Evolutionary conservation across 2,797 vertebrate species (phyloP).

Genomic region (Zalophus californianus): DNA sequence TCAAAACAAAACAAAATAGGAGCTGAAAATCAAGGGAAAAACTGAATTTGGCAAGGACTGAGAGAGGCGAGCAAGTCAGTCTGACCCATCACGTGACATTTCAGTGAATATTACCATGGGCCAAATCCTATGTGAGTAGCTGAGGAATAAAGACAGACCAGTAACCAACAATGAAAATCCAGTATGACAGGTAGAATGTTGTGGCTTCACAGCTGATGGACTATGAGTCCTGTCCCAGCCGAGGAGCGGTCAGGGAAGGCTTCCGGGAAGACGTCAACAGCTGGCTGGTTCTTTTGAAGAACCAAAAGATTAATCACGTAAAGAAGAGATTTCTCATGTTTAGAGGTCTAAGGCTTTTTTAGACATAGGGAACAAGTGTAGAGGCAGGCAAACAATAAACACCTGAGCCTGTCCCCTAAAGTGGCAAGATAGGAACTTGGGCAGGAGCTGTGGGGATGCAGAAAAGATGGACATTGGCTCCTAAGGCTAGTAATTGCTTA

Average conservation of each 20-base stretch:
- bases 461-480: background rate
- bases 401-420: background rate
- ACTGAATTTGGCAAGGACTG: background rate
- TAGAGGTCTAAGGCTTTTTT: background rate
- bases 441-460: background rate
- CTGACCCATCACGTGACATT: background rate
- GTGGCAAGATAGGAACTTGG: background rate
- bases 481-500: background rate
- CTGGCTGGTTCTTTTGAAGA: background rate
- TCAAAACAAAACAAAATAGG: background rate
- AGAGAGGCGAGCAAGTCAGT: background rate
- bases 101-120: background rate
- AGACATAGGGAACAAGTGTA: background rate
- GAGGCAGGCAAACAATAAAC: background rate
- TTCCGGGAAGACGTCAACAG: background rate
- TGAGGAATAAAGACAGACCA: background rate
- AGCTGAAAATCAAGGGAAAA: constrained; percentile 37
- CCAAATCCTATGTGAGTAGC: background rate
- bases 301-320: background rate
- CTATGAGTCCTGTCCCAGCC: background rate
- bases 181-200: background rate
- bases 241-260: background rate
- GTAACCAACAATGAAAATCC: background rate
- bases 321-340: background rate
- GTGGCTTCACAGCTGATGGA: background rate